These are phyloP conservation scores for Percopsis transmontana DNA, from an alignment of 2,113 vertebrate species.

Conservation along the genomic window DNA sequence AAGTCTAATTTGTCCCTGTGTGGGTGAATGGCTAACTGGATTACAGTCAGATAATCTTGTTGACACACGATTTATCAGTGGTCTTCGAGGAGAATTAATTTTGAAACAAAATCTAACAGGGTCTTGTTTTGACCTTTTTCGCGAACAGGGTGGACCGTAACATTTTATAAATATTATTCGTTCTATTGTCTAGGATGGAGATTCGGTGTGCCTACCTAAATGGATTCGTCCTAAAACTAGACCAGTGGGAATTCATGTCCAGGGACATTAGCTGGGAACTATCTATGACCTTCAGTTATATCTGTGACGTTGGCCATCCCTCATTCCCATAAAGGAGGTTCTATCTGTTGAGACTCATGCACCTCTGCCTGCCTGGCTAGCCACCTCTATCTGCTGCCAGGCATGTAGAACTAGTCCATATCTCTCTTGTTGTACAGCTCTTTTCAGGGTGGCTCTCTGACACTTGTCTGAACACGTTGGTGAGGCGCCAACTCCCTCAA, in stretches of 20 bases:
- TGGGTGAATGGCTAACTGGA: conserved; percentile 36
- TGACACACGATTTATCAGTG: conserved; percentile 26
- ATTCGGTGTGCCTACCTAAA: neutral
- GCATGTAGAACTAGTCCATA: conserved; percentile 9
- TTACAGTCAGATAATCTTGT: conserved; percentile 47
- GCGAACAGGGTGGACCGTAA: neutral
- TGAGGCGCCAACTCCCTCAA: conserved; percentile 54
- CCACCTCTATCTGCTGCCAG: conserved; percentile 20
- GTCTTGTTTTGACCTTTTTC: conserved; percentile 19
- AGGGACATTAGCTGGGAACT: neutral
- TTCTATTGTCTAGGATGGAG: neutral
- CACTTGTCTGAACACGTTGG: conserved; percentile 56
- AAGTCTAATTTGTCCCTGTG: conserved; percentile 49
- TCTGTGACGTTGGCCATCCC: too few species aligned
- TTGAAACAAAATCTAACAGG: conserved; percentile 19
- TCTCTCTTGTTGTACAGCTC: conserved; percentile 11
- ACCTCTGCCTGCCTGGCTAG: neutral
- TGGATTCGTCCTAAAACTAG: neutral
- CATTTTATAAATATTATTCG: neutral
- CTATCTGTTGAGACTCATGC: conserved; percentile 14
- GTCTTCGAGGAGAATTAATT: conserved; percentile 10
- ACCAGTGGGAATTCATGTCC: neutral
- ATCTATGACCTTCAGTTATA: conserved; percentile 18
- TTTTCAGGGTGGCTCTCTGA: conserved; percentile 37
- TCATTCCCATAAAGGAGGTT: conserved; percentile 17